Evolutionary conservation across 2,113 vertebrate genomes (phyloP).

Genomic region (Microcebus lehilahytsara): DNA sequence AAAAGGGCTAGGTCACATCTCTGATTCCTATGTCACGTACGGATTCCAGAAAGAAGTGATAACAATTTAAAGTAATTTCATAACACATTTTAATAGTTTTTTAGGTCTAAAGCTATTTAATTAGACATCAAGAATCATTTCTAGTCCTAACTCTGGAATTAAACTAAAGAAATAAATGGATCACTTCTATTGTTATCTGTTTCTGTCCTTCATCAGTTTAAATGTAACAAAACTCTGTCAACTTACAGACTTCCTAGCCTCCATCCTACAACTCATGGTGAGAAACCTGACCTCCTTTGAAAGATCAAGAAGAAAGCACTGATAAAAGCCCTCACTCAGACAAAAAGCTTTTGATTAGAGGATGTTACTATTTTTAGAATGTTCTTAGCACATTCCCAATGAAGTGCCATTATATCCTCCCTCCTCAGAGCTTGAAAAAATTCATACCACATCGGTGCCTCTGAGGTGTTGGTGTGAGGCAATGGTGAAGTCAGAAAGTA

Average conservation of each 20-base stretch:
- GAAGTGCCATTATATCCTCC: background rate
- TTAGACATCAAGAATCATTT: background rate
- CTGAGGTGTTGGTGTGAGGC: background rate
- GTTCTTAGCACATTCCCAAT: background rate
- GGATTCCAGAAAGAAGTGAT: background rate
- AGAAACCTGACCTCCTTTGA: constrained; percentile 7
- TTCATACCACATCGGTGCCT: background rate
- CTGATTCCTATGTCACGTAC: background rate
- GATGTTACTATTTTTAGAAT: constrained; percentile 28
- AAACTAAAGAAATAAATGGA: background rate
- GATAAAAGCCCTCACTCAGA: background rate
- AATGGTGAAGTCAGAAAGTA: background rate
- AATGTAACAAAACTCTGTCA: background rate
- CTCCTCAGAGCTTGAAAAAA: background rate
- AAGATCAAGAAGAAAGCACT: background rate
- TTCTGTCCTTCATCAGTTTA: background rate
- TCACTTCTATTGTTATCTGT: background rate
- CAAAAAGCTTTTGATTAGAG: constrained; percentile 54
- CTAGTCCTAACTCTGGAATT: background rate
- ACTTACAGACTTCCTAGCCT: background rate
- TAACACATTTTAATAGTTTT: background rate
- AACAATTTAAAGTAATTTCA: background rate
- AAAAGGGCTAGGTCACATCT: background rate
- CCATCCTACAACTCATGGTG: background rate
- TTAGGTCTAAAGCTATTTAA: background rate